Base-by-base conservation (phyloP, 2,113 vertebrate genomes). In the Strigops habroptila region DNA sequence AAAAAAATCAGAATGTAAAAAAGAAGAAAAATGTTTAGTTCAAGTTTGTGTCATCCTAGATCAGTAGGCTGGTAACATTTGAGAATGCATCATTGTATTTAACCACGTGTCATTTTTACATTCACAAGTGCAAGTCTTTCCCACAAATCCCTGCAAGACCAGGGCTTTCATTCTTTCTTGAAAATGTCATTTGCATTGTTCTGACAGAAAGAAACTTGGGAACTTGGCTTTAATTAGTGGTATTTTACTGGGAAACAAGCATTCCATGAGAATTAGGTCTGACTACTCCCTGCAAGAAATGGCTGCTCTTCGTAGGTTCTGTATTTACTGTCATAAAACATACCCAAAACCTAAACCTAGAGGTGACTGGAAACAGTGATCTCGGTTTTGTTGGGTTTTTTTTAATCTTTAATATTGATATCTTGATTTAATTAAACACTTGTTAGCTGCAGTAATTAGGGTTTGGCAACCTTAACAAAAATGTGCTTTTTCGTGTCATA, bases 11-110 rank as follows among this genome's bases (percentile, higher is more conserved):
- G 63, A 95, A 95, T 22, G n/a, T 90, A 75, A 73, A 84, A 90
- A 83, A 91, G 57, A 55, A 43, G 62, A 88, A 94, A 82, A 87
- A 64, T 5, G 27, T 78, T 97, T 92, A 95, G 82, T 83, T 95
- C 87, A 87, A 63, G 96, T 88, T 82, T 96, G 94, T 96, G 96
- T 82, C 67, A 86, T 79, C 84, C 88, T 94, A 78, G 49, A 74
- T 82, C 76, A 83, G 85, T 75, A 88, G 70, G 78, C 87, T 91
- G 95, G 86, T 95, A 79, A 82, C 24, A 3, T 70, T 25, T 51
- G 60, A 86, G 86, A 82, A 79, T 11, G 46, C 18, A 71, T 79
- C 35, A 23, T 48, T 46, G 2, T 76, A 23, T 82, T 79, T 27
- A 84, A 60, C 73, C 64, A 9, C 10, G 51, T 2, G n/a, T 84